These are phyloP conservation scores for Perizoma flavofasciatum DNA, from an alignment of 2,888 invertebrate genomes.

Conservation along the genomic window DNA sequence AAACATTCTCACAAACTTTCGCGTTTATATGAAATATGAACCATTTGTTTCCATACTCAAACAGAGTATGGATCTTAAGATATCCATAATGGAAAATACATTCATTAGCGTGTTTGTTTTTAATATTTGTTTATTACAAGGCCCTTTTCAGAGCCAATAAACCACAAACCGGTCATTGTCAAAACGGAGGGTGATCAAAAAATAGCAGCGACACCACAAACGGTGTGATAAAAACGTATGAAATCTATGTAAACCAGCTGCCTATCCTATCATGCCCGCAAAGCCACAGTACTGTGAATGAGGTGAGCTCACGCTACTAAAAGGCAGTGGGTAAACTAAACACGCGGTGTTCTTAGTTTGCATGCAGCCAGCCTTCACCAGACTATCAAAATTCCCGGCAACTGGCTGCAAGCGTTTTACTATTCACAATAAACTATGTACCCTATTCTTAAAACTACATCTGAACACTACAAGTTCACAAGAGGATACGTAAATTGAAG, in stretches of 20 bases:
- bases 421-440: conserved; percentile 18
- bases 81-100: too few species aligned
- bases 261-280: background rate
- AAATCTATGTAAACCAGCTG: background rate
- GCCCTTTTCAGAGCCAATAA: too few species aligned
- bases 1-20: too few species aligned
- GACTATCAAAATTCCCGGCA: conserved; percentile 20
- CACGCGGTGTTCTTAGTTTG: conserved; percentile 7
- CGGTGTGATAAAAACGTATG: too few species aligned
- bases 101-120: too few species aligned
- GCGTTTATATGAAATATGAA: too few species aligned
- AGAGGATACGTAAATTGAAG: background rate
- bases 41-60: too few species aligned
- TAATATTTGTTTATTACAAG: too few species aligned
- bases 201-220: too few species aligned
- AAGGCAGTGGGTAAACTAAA: conserved; percentile 1
- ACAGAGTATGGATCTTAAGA: too few species aligned
- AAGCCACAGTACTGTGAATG: background rate
- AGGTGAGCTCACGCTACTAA: background rate
- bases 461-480: conserved; percentile 5
- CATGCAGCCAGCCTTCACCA: conserved; percentile 14
- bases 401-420: conserved; percentile 8
- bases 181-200: too few species aligned
- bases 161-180: too few species aligned
- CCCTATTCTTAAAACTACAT: background rate